Base-by-base conservation (phyloP, 2,888 invertebrate species). In the Tenthredo livida region DNA sequence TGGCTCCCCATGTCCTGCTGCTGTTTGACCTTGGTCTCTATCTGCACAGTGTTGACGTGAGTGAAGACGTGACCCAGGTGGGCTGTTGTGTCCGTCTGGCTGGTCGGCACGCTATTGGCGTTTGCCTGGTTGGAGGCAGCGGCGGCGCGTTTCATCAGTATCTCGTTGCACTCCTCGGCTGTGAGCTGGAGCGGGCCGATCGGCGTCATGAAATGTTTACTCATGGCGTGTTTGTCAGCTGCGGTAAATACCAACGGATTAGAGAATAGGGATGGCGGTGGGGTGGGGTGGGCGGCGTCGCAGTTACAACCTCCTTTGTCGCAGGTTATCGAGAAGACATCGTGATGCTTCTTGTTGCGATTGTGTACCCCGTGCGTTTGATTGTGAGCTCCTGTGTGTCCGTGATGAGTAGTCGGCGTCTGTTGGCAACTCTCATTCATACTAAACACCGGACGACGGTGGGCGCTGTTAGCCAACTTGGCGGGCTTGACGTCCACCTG, bases 141-240 rank as follows among this genome's bases (percentile, higher is more conserved):
- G 0, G 96, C 94, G 0, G 97, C 97, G 87, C 97, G 94, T 91
- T 97, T 97, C 96, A 97, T 96, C 88, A 97, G 93, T 87, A 97
- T 96, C 93, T 97, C 96, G 93, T 96, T 96, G 94, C 96, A 97
- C 94, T 97, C 96, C 92, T 97, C 97, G 1, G 96, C 96, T 0
- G 96, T 97, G 25, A 97, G 93, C 91, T 97, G 96, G 87, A 97
- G 94, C 9, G 96, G 96, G 73, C 97, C 97, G 84, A 96, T 94
- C 4, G 96, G 96, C 86, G 96, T 96, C 95, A 96, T 95, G 91
- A 96, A 96, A 87, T 96, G 96, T 91, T 96, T 96, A 84, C 92
- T 91, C 92, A 93, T 93, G 77, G 92, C 90, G 86, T 93, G 93
- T 85, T 93, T 93, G 86, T 93, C 93, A 7, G 92, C 90, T 21